A percentile compares a stretch with the other conserved stretches of the same genome.
Evolutionary conservation across 1,140 invertebrate genomes (phyloP).

Genomic region (Bombus picipes): DNA sequence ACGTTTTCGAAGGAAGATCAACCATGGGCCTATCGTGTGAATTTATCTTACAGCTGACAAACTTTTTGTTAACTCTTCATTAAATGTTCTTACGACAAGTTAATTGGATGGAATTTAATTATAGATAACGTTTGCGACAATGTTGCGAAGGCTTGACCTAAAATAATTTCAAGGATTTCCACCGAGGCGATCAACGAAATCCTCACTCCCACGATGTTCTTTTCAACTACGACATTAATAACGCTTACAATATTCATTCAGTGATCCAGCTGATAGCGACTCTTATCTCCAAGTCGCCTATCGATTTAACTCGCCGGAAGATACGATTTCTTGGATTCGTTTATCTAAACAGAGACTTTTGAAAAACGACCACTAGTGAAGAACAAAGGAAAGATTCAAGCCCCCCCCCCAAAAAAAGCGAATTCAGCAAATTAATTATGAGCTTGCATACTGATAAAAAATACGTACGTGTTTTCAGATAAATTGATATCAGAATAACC

Average conservation of each 20-base stretch:
- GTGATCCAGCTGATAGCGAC: neutral
- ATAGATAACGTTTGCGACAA: neutral
- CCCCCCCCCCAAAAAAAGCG: neutral
- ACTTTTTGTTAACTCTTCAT: no score
- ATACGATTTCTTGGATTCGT: neutral
- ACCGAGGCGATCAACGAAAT: neutral
- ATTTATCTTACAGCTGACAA: neutral
- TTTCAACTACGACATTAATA: neutral
- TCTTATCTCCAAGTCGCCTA: neutral
- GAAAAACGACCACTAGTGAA: neutral
- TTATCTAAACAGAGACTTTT: neutral
- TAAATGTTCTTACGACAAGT: no score
- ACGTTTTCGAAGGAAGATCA: neutral
- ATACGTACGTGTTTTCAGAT: neutral
- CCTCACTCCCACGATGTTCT: neutral
- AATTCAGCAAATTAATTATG: neutral
- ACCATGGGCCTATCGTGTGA: neutral
- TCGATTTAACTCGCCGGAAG: constrained; percentile 2
- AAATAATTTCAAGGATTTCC: constrained; percentile 16
- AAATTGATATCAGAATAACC: neutral
- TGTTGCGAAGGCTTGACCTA: neutral
- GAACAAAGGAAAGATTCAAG: neutral
- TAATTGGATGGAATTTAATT: neutral
- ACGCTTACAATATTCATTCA: neutral
- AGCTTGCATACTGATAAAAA: neutral